A percentile compares a stretch with the other conserved stretches of the same genome.
These are phyloP conservation scores for Hydrotaea cyrtoneurina DNA, from an alignment of 2,888 invertebrate genomes.

Conservation along the genomic window DNA sequence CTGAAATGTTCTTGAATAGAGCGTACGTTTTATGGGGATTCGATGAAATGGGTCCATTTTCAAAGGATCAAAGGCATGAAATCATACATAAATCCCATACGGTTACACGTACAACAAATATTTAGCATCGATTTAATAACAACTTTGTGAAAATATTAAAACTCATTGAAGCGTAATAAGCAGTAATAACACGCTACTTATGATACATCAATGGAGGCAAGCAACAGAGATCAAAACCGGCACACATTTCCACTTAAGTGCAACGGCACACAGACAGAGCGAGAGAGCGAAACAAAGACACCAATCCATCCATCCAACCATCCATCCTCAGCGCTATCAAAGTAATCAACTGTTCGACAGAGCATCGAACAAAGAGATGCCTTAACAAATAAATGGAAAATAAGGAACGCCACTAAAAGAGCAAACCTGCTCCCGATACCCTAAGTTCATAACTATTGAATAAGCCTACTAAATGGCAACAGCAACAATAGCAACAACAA, in stretches of 20 bases:
- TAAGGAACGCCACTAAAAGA: slow-evolving; percentile 38
- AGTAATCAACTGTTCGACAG: slow-evolving; percentile 72
- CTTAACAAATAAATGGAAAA: slow-evolving; percentile 30
- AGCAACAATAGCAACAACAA: slow-evolving; percentile 30
- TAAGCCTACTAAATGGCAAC: slow-evolving; percentile 46
- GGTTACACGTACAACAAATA: slow-evolving; percentile 70
- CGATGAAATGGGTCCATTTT: neutral
- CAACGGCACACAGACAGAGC: slow-evolving; percentile 19
- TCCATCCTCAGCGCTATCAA: slow-evolving; percentile 71
- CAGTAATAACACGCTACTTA: slow-evolving; percentile 79
- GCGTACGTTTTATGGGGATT: neutral
- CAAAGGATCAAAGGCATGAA: slow-evolving; percentile 14
- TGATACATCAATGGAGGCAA: slow-evolving; percentile 46
- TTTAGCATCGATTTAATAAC: slow-evolving; percentile 74
- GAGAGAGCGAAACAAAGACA: slow-evolving; percentile 6
- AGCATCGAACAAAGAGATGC: slow-evolving; percentile 15
- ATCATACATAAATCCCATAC: neutral
- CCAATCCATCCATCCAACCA: slow-evolving; percentile 58
- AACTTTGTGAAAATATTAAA: slow-evolving; percentile 77
- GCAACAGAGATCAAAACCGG: slow-evolving; percentile 32
- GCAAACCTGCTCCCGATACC: slow-evolving; percentile 61
- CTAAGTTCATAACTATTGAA: slow-evolving; percentile 61
- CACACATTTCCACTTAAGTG: slow-evolving; percentile 40
- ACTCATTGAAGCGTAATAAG: slow-evolving; percentile 78
- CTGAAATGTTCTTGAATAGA: neutral